Base-by-base conservation (phyloP, 92 coral and sea anemone genomes). In the Actinostola sp. region DNA sequence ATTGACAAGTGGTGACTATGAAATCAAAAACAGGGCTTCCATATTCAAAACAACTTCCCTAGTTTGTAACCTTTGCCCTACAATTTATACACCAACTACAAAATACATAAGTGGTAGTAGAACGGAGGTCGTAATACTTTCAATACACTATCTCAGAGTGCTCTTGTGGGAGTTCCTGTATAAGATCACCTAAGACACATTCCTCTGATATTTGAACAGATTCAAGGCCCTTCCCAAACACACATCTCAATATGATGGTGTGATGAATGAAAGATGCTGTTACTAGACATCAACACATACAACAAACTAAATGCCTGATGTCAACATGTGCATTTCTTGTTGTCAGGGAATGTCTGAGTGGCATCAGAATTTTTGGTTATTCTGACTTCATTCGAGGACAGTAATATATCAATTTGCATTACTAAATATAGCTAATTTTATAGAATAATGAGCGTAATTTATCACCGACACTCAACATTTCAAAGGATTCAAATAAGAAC, bases 161-260 rank as follows among this genome's bases (percentile, higher is more conserved):
- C 41, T 28, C 38, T 12, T 21, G 54, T 28, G 58, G 72, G 58
- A 66, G 72, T 48, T 66, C 20, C 29, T 15, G 2, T 3, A 48
- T n/a, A 23, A 27, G 27, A 27, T 2, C 11, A 51, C 59, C 60
- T 31, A 35, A 32, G 20, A 8, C 29, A 68, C 61, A 68, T 68
- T 68, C 74, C 61, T 33, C 49, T 35, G 31, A 68, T 68, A 50
- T 19, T 68, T 68, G 74, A 51, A 68, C 32, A 68, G 62, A 68
- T 68, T 56, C 35, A n/a, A 31, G 32, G 46, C 74, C 74, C 74
- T 68, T 50, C 74, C 74, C 62, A 2, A 50, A 32, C 9, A 51
- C 45, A 51, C 35, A 50, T 50, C 44, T n/a, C 27, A 15, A 50
- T 21, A 25, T 30, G 62, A 68, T 68, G 51, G 14, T 68, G 61